These are phyloP conservation scores for Corythornis vintsioides DNA, from an alignment of 2,113 vertebrate genomes.

Conservation along the genomic window DNA sequence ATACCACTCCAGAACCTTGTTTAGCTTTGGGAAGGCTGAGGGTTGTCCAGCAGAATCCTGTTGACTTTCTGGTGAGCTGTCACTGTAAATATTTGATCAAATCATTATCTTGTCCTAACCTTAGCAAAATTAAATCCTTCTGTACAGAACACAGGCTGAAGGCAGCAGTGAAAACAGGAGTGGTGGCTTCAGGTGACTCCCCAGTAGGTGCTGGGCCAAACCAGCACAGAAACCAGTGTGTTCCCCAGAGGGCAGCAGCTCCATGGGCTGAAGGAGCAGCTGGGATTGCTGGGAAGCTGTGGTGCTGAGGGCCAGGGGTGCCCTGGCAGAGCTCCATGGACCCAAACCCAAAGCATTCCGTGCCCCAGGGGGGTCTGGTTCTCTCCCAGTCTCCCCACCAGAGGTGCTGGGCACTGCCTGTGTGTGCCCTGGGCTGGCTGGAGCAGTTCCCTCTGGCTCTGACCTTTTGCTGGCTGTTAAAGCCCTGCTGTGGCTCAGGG, in stretches of 20 bases:
- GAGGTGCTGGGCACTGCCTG: background rate
- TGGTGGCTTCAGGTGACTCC: background rate
- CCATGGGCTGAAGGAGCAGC: background rate
- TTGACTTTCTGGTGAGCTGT: constrained; percentile 5
- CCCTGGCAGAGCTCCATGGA: no score
- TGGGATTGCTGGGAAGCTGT: background rate
- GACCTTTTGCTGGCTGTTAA: constrained; percentile 56
- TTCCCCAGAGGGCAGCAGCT: background rate
- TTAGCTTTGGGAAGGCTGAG: background rate
- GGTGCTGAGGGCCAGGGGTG: background rate
- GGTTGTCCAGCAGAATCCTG: constrained; percentile 11
- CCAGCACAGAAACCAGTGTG: background rate
- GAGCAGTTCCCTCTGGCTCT: constrained; percentile 32
- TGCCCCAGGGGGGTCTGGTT: background rate
- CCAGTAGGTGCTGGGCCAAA: background rate
- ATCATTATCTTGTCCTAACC: background rate
- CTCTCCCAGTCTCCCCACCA: rapidly evolving
- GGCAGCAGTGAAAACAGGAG: background rate
- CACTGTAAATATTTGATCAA: constrained; percentile 36
- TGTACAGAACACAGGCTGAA: background rate
- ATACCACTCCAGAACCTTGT: background rate
- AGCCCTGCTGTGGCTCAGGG: constrained; percentile 46
- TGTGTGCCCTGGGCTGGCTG: background rate
- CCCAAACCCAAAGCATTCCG: background rate
- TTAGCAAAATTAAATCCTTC: constrained; percentile 26